These are phyloP conservation scores for Buathra laborator DNA, from an alignment of 2,888 invertebrate genomes.

Conservation along the genomic window DNA sequence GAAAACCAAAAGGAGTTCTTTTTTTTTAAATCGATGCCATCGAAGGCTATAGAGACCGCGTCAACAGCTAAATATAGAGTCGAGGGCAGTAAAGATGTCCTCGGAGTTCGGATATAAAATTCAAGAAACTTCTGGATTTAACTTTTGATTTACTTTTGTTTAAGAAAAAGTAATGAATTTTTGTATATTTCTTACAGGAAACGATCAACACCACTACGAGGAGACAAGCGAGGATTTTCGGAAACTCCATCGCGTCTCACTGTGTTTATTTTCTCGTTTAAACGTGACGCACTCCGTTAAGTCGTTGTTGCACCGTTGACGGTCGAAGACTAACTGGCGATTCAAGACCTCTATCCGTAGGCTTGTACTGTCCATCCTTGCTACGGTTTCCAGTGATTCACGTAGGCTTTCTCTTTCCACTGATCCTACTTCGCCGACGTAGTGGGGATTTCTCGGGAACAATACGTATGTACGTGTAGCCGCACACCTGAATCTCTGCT, in stretches of 20 bases:
- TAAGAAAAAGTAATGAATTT: neutral
- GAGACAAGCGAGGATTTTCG: conserved; percentile 60
- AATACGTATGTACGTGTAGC: conserved; percentile 33
- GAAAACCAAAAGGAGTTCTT: neutral
- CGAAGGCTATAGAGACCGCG: neutral
- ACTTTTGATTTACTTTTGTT: neutral
- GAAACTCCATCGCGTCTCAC: conserved; percentile 64
- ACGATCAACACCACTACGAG: conserved; percentile 52
- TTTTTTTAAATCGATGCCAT: conserved; percentile 9
- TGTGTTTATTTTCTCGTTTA: conserved; percentile 23
- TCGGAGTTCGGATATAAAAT: neutral
- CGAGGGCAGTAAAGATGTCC: conserved; percentile 17
- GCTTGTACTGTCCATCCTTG: conserved; percentile 34
- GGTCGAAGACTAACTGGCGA: conserved; percentile 64
- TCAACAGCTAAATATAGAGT: conserved; percentile 31
- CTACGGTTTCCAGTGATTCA: conserved; percentile 56
- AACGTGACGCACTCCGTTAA: conserved; percentile 22
- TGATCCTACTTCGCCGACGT: conserved; percentile 55
- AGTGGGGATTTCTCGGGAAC: conserved; percentile 19
- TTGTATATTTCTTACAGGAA: conserved; percentile 58
- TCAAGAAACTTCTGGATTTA: neutral
- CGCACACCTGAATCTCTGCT: conserved; percentile 19
- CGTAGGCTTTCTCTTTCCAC: conserved; percentile 75
- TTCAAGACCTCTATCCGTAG: conserved; percentile 31
- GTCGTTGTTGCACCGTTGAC: conserved; percentile 35